These are phyloP conservation scores for Drosophila serrata DNA, from an alignment of 1,140 invertebrate genomes.

Conservation along the genomic window DNA sequence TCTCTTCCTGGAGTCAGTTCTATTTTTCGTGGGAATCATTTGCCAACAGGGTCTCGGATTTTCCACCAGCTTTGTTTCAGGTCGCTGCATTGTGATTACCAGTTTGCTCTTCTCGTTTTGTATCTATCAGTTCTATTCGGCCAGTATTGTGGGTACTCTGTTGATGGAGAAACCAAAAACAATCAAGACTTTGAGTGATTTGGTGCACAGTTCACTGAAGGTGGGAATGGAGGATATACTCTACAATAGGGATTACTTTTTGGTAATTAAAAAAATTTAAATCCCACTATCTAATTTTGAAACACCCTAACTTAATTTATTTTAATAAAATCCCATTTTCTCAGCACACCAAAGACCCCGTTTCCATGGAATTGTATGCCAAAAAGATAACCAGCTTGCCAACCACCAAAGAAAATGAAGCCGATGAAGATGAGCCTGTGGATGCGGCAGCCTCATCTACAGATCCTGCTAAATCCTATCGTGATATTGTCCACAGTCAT, in stretches of 20 bases:
- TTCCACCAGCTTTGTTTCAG: conserved; percentile 86
- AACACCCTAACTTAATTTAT: too few relatives aligned
- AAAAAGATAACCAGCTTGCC: conserved; percentile 79
- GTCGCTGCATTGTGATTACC: conserved; percentile 88
- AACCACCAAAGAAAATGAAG: conserved; percentile 47
- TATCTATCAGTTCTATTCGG: conserved; percentile 91
- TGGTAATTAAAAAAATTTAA: conserved; percentile 81
- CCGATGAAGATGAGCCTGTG: conserved; percentile 46
- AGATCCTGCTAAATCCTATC: conserved; percentile 64
- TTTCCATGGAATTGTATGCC: conserved; percentile 86
- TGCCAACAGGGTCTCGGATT: conserved; percentile 86
- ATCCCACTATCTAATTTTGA: too few relatives aligned
- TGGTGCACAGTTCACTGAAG: conserved; percentile 88
- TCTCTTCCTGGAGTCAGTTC: conserved; percentile 77
- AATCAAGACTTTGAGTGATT: conserved; percentile 88
- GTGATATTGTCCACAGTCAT: conserved; percentile 78
- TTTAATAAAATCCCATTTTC: not conserved
- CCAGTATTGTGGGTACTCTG: conserved; percentile 90
- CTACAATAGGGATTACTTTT: conserved; percentile 88
- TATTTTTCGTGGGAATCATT: conserved; percentile 85
- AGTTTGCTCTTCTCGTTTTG: conserved; percentile 88
- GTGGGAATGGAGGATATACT: conserved; percentile 88
- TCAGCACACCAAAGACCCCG: conserved; percentile 87
- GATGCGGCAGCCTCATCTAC: conserved; percentile 19
- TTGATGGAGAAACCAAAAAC: conserved; percentile 88